Percentiles rank a stretch among this genome's conserved stretches.
Conservation (phyloP, 2,888 invertebrate genomes). For the Pseudeuparius sepicola region DNA sequence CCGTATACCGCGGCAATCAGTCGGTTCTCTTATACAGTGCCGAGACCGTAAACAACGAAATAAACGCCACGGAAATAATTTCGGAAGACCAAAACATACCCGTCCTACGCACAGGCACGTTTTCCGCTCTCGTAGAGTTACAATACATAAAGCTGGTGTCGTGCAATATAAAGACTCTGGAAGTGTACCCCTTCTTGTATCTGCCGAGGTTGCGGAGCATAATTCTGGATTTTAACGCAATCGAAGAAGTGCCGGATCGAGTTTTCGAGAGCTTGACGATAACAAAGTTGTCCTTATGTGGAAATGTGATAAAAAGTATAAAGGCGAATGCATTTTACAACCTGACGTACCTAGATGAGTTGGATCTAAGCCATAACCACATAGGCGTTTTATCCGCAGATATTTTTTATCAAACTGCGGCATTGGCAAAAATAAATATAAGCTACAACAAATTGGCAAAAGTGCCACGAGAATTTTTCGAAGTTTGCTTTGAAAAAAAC, state of each 20-base stretch:
- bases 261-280: conserved; percentile 22
- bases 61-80: conserved; percentile 20
- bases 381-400: conserved; percentile 19
- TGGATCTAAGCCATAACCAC: conserved; percentile 26
- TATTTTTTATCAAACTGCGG: conserved; percentile 22
- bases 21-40: conserved; percentile 7
- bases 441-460: conserved; percentile 24
- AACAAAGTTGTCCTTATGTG: conserved; percentile 19
- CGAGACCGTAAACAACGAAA: conserved; percentile 18
- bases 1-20: no score
- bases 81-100: conserved; percentile 24
- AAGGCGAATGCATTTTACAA: conserved; percentile 24
- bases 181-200: conserved; percentile 21
- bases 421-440: conserved; percentile 22
- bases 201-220: conserved; percentile 20
- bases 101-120: conserved; percentile 20
- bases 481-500: no score
- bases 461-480: no score
- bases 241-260: conserved; percentile 17
- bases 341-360: conserved; percentile 18
- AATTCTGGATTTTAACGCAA: conserved; percentile 22
- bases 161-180: conserved; percentile 17
- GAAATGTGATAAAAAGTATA: conserved; percentile 22
- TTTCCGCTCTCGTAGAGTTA: conserved; percentile 21
- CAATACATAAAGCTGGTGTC: conserved; percentile 18